These are phyloP conservation scores for Poeciliopsis prolifica DNA, from an alignment of 2,113 vertebrate genomes.

Conservation along the genomic window DNA sequence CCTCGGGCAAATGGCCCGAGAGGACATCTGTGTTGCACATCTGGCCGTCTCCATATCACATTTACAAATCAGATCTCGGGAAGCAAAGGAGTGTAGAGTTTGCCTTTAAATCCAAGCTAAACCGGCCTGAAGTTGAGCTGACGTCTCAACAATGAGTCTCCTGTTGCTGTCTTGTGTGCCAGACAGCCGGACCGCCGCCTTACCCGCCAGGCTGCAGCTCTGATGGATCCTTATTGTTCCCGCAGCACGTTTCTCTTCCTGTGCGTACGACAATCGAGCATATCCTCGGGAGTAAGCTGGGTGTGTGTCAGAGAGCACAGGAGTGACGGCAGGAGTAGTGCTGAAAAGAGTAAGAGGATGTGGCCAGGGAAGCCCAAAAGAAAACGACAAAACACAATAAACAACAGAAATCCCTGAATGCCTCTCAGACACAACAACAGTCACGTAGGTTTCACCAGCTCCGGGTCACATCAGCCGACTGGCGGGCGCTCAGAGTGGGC, in stretches of 20 bases:
- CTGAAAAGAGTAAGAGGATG: slow-evolving; percentile 46
- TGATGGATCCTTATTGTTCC: slow-evolving; percentile 44
- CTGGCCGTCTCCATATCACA: slow-evolving; percentile 1
- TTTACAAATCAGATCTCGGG: slow-evolving; percentile 1
- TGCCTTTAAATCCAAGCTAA: neutral
- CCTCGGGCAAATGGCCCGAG: slow-evolving; percentile 32
- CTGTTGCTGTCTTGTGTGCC: neutral
- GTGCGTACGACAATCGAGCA: slow-evolving; percentile 29
- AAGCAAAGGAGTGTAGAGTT: neutral
- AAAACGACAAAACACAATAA: slow-evolving; percentile 66
- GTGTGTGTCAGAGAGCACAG: slow-evolving; percentile 10
- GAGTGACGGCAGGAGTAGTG: slow-evolving; percentile 11
- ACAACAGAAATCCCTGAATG: slow-evolving; percentile 64
- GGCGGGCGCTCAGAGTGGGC: slow-evolving; percentile 1
- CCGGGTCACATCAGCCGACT: slow-evolving; percentile 35
- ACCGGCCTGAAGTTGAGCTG: neutral
- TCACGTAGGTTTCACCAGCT: slow-evolving; percentile 52
- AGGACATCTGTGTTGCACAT: slow-evolving; percentile 19
- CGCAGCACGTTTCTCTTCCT: slow-evolving; percentile 44
- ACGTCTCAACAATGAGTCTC: neutral
- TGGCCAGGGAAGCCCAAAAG: slow-evolving; percentile 44
- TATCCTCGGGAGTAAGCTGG: slow-evolving; percentile 9
- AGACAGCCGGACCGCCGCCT: too few relatives aligned
- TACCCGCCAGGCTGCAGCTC: neutral
- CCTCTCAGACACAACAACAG: slow-evolving; percentile 54